Evolutionary conservation across 2,797 vertebrate genomes (phyloP).

Genomic region (Pseudochirops cupreus): DNA sequence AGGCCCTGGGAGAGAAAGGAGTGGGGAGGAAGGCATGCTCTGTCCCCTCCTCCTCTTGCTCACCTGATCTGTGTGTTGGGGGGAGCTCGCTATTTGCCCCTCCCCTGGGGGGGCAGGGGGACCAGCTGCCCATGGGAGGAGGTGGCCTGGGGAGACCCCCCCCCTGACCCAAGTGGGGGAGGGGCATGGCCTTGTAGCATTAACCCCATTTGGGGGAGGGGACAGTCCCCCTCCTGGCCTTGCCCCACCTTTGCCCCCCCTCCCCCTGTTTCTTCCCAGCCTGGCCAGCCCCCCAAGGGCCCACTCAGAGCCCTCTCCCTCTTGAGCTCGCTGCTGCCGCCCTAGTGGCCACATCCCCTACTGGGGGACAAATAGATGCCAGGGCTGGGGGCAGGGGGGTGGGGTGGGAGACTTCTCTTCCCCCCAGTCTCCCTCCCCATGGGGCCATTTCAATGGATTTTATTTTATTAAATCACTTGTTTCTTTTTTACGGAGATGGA

Average conservation of each 20-base stretch:
- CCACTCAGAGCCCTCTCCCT: not conserved
- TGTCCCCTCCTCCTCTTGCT: slow-evolving; percentile 2
- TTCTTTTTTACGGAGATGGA: slow-evolving; percentile 57
- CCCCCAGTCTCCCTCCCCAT: not conserved
- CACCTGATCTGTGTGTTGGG: slow-evolving; percentile 36
- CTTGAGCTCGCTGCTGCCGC: slow-evolving; percentile 4
- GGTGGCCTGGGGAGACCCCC: slow-evolving; percentile 72
- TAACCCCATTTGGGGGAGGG: slow-evolving; percentile 64
- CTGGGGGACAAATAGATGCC: not conserved
- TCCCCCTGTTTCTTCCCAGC: not conserved
- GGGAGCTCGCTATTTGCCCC: not conserved
- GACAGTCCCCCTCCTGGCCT: slow-evolving; percentile 67
- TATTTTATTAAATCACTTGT: slow-evolving; percentile 35
- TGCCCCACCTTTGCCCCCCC: slow-evolving; percentile 31
- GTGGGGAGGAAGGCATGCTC: not conserved
- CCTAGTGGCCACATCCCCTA: not conserved
- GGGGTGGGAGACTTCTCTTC: not conserved
- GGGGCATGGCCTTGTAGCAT: slow-evolving; percentile 70
- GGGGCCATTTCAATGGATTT: slow-evolving; percentile 58
- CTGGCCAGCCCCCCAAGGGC: not conserved
- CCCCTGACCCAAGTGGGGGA: not conserved
- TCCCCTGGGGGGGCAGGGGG: not conserved
- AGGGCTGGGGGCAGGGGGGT: not conserved
- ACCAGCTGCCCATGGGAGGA: slow-evolving; percentile 12
- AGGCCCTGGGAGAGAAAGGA: slow-evolving; percentile 54